phyloP scores from a whole-genome alignment of 37 sponge, comb jelly and placozoan species.

The Amphimedon queenslandica region DNA sequence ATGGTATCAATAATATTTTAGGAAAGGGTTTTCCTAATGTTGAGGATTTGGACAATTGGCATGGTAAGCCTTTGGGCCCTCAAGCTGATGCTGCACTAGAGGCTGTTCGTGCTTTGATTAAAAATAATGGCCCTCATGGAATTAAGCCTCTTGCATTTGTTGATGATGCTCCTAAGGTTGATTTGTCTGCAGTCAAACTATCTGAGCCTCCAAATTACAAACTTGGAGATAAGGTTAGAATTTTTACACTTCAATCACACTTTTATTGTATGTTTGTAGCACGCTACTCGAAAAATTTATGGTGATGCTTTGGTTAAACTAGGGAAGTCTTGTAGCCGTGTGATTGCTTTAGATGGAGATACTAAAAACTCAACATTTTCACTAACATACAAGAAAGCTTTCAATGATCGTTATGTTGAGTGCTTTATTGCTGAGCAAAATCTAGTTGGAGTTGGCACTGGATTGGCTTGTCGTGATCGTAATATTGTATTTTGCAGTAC shows the following conservation, averaged over 20 bases:
- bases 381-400: slow-evolving; percentile 93
- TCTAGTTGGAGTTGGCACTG: slow-evolving; percentile 90
- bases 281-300: slow-evolving; percentile 90
- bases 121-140: slow-evolving; percentile 65
- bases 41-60: slow-evolving; percentile 82
- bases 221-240: slow-evolving; percentile 73
- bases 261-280: slow-evolving; percentile 11
- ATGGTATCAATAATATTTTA: slow-evolving; percentile 2
- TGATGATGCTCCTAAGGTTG: slow-evolving; percentile 81
- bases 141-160: slow-evolving; percentile 38
- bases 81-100: slow-evolving; percentile 54
- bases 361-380: slow-evolving; percentile 99
- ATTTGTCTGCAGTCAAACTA: slow-evolving; percentile 42
- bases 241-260: neutral
- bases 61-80: slow-evolving; percentile 84
- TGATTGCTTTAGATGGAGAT: slow-evolving; percentile 92
- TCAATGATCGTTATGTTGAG: slow-evolving; percentile 91
- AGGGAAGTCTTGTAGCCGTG: slow-evolving; percentile 60
- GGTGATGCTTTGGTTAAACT: slow-evolving; percentile 90
- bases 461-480: slow-evolving; percentile 79
- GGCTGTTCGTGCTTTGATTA: slow-evolving; percentile 58
- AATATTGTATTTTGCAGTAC: slow-evolving; percentile 89
- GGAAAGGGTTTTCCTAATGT: slow-evolving; percentile 66
- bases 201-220: slow-evolving; percentile 84
- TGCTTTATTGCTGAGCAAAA: slow-evolving; percentile 99